phyloP scores from a whole-genome alignment of 2,797 vertebrate genomes.

The Myotis pilosus region DNA sequence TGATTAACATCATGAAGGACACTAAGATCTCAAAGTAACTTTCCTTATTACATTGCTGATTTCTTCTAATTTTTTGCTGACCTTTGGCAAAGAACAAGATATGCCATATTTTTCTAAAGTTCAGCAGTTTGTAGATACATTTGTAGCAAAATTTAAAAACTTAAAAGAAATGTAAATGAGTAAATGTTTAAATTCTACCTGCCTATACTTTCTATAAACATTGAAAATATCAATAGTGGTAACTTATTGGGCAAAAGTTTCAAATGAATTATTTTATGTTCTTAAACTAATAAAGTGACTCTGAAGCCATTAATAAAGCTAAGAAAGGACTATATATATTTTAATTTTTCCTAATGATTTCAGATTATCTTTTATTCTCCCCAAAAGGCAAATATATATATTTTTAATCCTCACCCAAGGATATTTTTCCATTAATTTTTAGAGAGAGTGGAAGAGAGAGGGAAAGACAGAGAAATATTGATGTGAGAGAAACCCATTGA shows the following conservation, averaged over 20 bases:
- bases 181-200: conserved; percentile 19
- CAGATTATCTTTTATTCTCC: not conserved
- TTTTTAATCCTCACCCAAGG: too few relatives aligned
- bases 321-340: not conserved
- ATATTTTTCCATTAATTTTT: too few relatives aligned
- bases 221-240: not conserved
- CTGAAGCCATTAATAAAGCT: not conserved
- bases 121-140: not conserved
- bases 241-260: not conserved
- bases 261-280: not conserved
- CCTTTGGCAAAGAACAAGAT: not conserved
- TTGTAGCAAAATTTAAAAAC: conserved; percentile 3
- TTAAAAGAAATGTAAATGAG: conserved; percentile 17
- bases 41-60: not conserved
- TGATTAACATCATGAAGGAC: not conserved
- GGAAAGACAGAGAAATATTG: too few relatives aligned
- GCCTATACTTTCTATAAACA: not conserved
- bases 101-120: not conserved
- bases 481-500: too few relatives aligned
- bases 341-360: conserved; percentile 19
- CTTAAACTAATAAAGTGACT: not conserved
- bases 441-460: too few relatives aligned
- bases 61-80: not conserved
- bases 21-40: not conserved
- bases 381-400: not conserved